Evolutionary conservation across 2,113 vertebrate species (phyloP).

Genomic region (Sarotherodon lohbergeri): DNA sequence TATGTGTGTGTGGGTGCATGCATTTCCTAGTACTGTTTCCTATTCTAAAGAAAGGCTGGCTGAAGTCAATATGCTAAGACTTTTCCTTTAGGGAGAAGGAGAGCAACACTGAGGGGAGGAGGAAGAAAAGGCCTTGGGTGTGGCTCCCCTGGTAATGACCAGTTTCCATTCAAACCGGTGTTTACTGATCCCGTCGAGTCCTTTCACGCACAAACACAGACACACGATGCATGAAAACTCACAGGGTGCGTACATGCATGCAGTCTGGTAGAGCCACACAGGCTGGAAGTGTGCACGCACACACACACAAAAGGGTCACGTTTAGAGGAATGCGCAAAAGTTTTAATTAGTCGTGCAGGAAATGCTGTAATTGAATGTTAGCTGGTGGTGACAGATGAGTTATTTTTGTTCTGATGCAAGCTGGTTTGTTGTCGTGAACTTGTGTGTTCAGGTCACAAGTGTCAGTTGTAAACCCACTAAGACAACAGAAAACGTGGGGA

Average conservation of each 20-base stretch:
- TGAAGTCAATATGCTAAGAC: background rate
- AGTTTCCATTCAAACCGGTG: constrained; percentile 48
- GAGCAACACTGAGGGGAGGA: background rate
- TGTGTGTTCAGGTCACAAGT: background rate
- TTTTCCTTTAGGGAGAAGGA: background rate
- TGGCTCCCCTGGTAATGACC: constrained; percentile 52
- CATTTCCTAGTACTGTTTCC: background rate
- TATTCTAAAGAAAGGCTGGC: background rate
- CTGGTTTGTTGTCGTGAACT: background rate
- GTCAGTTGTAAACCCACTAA: background rate
- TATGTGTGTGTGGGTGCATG: background rate
- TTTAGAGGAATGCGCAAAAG: background rate
- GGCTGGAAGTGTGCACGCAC: background rate
- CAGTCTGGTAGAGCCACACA: background rate
- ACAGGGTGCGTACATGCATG: background rate
- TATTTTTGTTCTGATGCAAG: background rate
- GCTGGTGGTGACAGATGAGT: background rate
- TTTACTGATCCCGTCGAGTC: constrained; percentile 40
- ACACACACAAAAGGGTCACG: background rate
- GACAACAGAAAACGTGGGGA: background rate
- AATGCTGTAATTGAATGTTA: background rate
- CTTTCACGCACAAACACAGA: constrained; percentile 38
- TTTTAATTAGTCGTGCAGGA: background rate
- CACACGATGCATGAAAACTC: constrained; percentile 9
- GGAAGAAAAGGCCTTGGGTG: constrained; percentile 24